Evolutionary conservation across 2,888 invertebrate genomes (phyloP), one percentile per base, ranked within the genome.

Genomic region (Callyntrura guangdongensis): DNA sequence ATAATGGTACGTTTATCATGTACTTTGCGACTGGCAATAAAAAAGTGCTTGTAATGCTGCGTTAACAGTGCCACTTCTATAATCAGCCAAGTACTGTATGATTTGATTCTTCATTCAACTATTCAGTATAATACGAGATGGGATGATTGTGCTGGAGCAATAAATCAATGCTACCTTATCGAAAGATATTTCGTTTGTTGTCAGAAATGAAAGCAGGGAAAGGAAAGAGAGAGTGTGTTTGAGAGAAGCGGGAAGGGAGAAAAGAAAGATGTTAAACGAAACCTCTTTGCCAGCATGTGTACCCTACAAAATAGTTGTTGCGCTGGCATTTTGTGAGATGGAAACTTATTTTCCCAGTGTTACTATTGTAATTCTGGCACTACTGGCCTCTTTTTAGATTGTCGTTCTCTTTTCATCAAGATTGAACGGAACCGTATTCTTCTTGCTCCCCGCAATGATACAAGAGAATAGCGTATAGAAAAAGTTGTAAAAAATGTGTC

Each of bases 91-190:
- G 72, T 36, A 45, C 45, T 53, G 53, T 53, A 49, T 36, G 64
- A 83, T 69, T 69, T 69, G 17, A 69, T 84, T 61, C 86, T 77
- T 77, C 64, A 22, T 77, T 27, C 72, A 86, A n/a, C 36, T 36
- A 61, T 86, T 86, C 22, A 9, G 61, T n/a, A n/a, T n/a, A 83
- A 67, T 83, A 67, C 49, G 83, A 67, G 82, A 45, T n/a, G 74
- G 59, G 86, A 86, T 47, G 88, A 83, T 83, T 81, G 56, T 86
- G 56, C 64, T 45, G 53, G 64, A 77, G 79, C 59, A 91, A 93
- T 93, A 93, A 93, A 93, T 93, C 93, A 93, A 93, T 92, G 92
- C 83, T 91, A 88, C 93, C 92, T 93, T 93, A 93, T 93, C 93
- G 90, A 92, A 87, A 61, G 67, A 72, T 81, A 36, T 69, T 69